Percentiles rank a stretch among this genome's conserved stretches.
Conservation (phyloP, 2,113 vertebrate species). For the Deroptyus accipitrinus region DNA sequence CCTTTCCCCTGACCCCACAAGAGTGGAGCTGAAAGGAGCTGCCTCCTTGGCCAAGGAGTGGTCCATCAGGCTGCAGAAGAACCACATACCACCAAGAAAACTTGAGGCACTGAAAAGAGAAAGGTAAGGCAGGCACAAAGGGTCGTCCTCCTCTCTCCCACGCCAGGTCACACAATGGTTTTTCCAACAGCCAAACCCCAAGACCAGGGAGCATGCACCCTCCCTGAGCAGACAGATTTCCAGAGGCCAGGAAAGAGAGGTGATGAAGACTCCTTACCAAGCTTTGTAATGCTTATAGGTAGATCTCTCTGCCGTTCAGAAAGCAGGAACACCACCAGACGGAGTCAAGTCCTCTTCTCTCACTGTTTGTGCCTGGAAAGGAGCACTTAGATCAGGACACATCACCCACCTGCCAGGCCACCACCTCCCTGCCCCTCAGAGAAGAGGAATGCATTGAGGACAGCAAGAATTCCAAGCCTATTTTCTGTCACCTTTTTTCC, state of each 20-base stretch:
- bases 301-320: not conserved
- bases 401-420: not conserved
- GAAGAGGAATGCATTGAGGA: accelerated
- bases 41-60: not conserved
- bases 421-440: not conserved
- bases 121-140: conserved; percentile 42
- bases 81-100: not conserved
- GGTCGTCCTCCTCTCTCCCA: not conserved
- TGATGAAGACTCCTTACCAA: no score
- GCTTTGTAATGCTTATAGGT: not conserved
- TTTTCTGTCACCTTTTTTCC: not conserved
- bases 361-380: not conserved
- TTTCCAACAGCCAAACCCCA: not conserved
- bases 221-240: accelerated
- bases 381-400: not conserved
- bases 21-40: not conserved
- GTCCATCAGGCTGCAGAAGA: conserved; percentile 60
- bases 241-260: not conserved
- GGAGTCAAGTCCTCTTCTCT: not conserved
- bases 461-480: not conserved
- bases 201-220: accelerated
- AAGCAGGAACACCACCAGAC: not conserved
- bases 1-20: accelerated
- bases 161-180: accelerated
- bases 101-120: conserved; percentile 13